Base-by-base conservation (phyloP, 92 coral and sea anemone species). In the Umimayanthus chanpuru region DNA sequence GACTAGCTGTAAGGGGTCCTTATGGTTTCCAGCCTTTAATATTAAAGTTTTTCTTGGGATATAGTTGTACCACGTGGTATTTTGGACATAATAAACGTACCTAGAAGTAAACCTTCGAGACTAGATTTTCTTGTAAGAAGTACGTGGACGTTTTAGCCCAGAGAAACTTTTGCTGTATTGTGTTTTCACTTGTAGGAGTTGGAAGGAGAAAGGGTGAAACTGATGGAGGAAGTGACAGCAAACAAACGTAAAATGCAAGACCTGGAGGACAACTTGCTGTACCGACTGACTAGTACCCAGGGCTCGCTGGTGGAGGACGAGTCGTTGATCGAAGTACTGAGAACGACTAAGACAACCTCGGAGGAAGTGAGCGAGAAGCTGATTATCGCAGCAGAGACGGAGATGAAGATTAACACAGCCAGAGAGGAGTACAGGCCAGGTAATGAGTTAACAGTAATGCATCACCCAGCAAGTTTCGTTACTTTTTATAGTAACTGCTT, bases 181-280 rank as follows among this genome's bases (percentile, higher is more conserved):
- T 81, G 6, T 43, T 80, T 81, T 73, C 65, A 68, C 67, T 30
- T 68, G 6, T 85, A 97, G 99, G 99, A 97, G 93, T 82, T 97
- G 20, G 99, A 97, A 86, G 98, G 96, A 30, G 99, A 97, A 86
- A 94, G 99, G 16, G 93, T 93, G n/a, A 97, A 97, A 72, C 87
- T 97, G 87, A 97, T 97, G 99, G 99, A 97, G 81, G 99, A 97
- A 92, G 99, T 97, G 81, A 97, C 99, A 23, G 98, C 99, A 66
- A 97, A 97, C 92, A 97, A 97, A 61, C 97, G 99, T 6, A 96
- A 96, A 39, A 97, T 97, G 99, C 82, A 97, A 80, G 99, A 97
- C 92, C 93, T 97, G 56, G 99, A 97, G 81, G 99, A 97, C 86
- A 97, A 97, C 28, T 89, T 97, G 71, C 87, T 97, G 68, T 95